Conservation (phyloP, 1,140 invertebrate species). For the Nebria ingens region DNA sequence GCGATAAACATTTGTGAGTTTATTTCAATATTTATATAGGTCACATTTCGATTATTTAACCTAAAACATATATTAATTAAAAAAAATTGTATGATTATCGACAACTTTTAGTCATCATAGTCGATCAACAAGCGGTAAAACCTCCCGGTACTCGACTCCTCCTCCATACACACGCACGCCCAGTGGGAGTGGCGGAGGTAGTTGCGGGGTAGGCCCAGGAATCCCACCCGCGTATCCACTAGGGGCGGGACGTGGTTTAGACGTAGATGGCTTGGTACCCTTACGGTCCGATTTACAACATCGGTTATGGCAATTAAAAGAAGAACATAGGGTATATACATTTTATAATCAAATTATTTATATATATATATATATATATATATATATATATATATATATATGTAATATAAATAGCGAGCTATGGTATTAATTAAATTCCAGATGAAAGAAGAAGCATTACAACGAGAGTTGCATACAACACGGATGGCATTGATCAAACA, state of each 20-base stretch:
- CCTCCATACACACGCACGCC: conserved; percentile 33
- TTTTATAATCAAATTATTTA: not conserved
- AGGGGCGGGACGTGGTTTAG: conserved; percentile 19
- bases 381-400: too few relatives aligned
- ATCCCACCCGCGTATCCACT: not conserved
- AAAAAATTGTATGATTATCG: not conserved
- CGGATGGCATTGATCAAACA: conserved; percentile 59
- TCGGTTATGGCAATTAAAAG: conserved; percentile 66
- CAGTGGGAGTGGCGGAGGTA: conserved; percentile 23
- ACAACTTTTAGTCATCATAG: conserved; percentile 13
- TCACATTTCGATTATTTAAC: conserved; percentile 3
- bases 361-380: not conserved
- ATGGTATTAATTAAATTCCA: conserved; percentile 34
- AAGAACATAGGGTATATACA: conserved; percentile 58
- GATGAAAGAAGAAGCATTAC: conserved; percentile 55
- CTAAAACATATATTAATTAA: not conserved
- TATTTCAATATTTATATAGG: conserved; percentile 1
- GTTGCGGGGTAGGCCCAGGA: conserved; percentile 21
- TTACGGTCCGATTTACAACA: conserved; percentile 68
- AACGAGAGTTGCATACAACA: conserved; percentile 59
- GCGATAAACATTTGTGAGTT: conserved; percentile 20
- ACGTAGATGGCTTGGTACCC: conserved; percentile 69
- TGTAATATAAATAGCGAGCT: not conserved
- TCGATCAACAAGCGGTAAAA: conserved; percentile 19
- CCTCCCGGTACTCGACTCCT: conserved; percentile 30